Base-by-base conservation (phyloP, 2,113 vertebrate species). In the Entelurus aequoreus region DNA sequence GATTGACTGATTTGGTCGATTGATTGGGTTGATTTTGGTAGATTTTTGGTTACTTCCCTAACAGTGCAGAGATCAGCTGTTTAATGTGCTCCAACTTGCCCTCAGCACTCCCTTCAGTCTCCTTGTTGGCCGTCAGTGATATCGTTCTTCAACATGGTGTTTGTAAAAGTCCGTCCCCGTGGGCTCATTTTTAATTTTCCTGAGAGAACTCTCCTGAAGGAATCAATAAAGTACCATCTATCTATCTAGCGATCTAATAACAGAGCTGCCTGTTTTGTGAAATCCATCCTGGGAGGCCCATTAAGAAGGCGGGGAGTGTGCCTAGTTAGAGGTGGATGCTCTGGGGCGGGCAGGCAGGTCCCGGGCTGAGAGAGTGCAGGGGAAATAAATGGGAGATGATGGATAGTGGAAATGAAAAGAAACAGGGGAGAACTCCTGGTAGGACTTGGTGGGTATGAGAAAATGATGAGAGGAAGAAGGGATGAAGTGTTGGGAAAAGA, bases 51-150 rank as follows among this genome's bases (percentile, higher is more conserved):
- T 78, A 54, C 52, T 71, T 66, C 63, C 9, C 56, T 65, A 85
- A 83, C 85, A 68, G 60, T 59, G 72, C 60, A 57, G 16, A 74
- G 50, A 85, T 84, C 82, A 69, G 68, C 48, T 14, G 0, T 74
- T 78, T 73, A 82, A 79, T 81, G 68, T 6, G 36, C 71, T 77
- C 68, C 63, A 75, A 76, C 48, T 60, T 77, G 62, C 71, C 28
- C 69, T 68, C 81, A 79, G 73, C 68, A 73, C 71, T 65, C 74
- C 60, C 50, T 68, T 66, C 38, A 63, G 67, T 82, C 81, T 68
- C 68, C 3, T 87, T 85, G 79, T 85, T 84, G 84, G 75, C 78
- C 77, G 84, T 82, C 87, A 84, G 50, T 65, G 76, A 80, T 76
- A 82, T 87, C 82, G 83, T 71, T 74, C 82, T 81, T 77, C 59